Evolutionary conservation across 2,888 invertebrate genomes (phyloP).

Genomic region (Sericinus montela): DNA sequence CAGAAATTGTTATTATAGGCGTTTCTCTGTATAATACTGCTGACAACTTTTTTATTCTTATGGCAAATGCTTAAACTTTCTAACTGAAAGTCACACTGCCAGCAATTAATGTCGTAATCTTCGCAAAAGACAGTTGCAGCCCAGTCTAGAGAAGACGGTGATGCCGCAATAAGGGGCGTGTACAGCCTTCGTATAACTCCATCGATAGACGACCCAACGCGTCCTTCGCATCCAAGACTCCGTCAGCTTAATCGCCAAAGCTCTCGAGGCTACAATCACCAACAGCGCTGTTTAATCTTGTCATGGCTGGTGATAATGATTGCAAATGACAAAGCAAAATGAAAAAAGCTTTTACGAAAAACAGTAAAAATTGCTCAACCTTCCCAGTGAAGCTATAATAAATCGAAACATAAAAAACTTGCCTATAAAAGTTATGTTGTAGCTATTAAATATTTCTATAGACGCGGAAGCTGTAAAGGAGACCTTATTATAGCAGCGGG

Average conservation of each 20-base stretch:
- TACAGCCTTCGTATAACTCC: constrained; percentile 39
- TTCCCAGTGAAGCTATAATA: not conserved
- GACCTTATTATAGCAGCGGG: constrained; percentile 57
- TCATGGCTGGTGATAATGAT: constrained; percentile 6
- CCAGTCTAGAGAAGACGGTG: constrained; percentile 41
- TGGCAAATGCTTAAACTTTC: no score
- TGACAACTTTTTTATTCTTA: no score
- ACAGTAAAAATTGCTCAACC: not conserved
- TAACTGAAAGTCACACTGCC: no score
- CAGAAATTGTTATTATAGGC: no score
- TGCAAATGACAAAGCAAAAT: not conserved
- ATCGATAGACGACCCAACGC: constrained; percentile 47
- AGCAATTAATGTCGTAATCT: constrained; percentile 1
- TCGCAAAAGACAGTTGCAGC: constrained; percentile 55
- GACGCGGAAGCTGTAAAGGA: constrained; percentile 37
- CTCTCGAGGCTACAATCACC: constrained; percentile 42
- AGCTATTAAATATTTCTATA: not conserved
- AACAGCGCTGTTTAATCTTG: constrained; percentile 31
- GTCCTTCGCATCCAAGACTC: constrained; percentile 37
- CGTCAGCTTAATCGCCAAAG: constrained; percentile 34
- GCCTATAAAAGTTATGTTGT: not conserved
- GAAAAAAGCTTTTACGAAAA: not conserved
- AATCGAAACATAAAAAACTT: not conserved
- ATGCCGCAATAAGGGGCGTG: constrained; percentile 62
- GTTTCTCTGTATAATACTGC: no score